Evolutionary conservation across 2,113 vertebrate species (phyloP).

Genomic region (Peromyscus leucopus): DNA sequence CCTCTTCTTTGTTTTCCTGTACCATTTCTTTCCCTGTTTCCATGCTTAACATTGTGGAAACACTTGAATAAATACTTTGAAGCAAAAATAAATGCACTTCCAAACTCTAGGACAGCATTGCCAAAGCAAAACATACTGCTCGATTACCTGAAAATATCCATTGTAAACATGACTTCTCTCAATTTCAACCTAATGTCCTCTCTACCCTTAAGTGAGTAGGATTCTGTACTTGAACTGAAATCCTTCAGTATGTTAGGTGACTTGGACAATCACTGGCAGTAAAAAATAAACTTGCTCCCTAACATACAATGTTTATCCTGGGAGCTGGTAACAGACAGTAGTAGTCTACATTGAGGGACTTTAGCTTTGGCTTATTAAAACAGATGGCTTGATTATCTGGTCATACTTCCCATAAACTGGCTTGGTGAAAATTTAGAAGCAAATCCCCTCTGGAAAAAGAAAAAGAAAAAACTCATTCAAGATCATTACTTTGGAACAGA

Average conservation of each 20-base stretch:
- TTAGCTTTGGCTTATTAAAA: conserved; percentile 79
- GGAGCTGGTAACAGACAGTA: conserved; percentile 51
- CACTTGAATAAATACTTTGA: conserved; percentile 38
- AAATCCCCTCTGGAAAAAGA: conserved; percentile 81
- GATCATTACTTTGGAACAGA: conserved; percentile 83
- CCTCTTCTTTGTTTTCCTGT: conserved; percentile 27
- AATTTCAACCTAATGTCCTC: neutral
- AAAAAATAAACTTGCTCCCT: conserved; percentile 60
- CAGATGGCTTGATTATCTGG: conserved; percentile 79
- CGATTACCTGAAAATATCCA: conserved; percentile 11
- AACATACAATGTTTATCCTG: conserved; percentile 62
- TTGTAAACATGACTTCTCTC: neutral
- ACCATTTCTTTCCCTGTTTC: neutral
- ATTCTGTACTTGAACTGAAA: neutral
- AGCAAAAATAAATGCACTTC: neutral
- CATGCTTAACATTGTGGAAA: conserved; percentile 33
- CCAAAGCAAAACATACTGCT: neutral
- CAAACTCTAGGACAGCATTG: neutral
- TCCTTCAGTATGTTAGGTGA: conserved; percentile 18
- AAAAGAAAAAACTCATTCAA: conserved; percentile 79
- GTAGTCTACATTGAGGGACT: conserved; percentile 75
- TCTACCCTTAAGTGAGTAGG: neutral
- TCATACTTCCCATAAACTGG: conserved; percentile 82
- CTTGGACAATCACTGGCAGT: conserved; percentile 15
- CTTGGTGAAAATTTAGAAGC: conserved; percentile 85